phyloP scores from a whole-genome alignment of 2,113 vertebrate genomes.

The Pygoscelis adeliae region DNA sequence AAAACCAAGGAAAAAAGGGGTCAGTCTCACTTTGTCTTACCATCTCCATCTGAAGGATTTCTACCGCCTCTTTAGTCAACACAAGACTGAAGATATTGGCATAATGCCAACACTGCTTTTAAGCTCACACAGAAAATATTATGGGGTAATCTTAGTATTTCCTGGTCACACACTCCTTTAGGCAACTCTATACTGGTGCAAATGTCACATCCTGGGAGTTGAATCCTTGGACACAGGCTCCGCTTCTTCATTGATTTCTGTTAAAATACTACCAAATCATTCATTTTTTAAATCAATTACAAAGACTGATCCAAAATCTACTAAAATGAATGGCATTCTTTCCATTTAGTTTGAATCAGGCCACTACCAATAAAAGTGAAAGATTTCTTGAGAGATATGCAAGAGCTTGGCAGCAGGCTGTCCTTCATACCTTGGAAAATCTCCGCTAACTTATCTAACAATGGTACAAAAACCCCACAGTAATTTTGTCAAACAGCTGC shows the following conservation, averaged over 20 bases:
- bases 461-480: not conserved
- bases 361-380: not conserved
- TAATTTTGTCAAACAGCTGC: not conserved
- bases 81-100: not conserved
- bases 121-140: slow-evolving; percentile 43
- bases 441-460: not conserved
- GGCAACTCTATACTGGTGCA: not conserved
- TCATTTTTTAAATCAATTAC: not conserved
- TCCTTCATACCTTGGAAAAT: not conserved
- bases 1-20: not conserved
- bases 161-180: slow-evolving; percentile 21
- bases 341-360: not conserved
- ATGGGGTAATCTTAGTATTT: slow-evolving; percentile 24
- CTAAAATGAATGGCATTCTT: not conserved
- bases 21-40: not conserved
- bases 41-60: not conserved
- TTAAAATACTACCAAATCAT: slow-evolving; percentile 19
- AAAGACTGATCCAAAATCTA: not conserved
- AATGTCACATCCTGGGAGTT: not conserved
- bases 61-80: not conserved
- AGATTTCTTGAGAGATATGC: not conserved
- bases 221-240: slow-evolving; percentile 7
- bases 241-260: not conserved
- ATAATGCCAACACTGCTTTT: slow-evolving; percentile 49
- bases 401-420: not conserved